Percentiles rank a stretch among this genome's conserved stretches.
phyloP scores from a whole-genome alignment of 2,113 vertebrate genomes.

The Talpa occidentalis region DNA sequence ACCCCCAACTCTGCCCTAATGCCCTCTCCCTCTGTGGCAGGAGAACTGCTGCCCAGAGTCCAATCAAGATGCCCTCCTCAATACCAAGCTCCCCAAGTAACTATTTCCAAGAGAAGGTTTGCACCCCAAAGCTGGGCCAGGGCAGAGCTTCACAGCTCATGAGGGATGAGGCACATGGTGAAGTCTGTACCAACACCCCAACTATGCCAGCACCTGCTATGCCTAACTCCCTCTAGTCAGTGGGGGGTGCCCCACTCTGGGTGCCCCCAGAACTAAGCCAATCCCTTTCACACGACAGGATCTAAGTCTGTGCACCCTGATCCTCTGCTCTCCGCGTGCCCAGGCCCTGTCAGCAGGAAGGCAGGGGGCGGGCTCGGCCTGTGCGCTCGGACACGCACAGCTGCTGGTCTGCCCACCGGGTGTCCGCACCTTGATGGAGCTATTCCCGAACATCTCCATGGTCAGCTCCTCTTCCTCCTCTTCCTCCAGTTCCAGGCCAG shows the following conservation, averaged over 20 bases:
- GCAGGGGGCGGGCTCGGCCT: too few relatives aligned
- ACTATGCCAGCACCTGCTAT: too few relatives aligned
- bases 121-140: not conserved
- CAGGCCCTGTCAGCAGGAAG: too few relatives aligned
- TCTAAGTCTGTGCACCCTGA: not conserved
- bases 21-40: not conserved
- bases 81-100: not conserved
- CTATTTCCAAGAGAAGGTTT: not conserved
- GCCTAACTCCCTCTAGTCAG: not conserved
- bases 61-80: not conserved
- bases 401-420: too few relatives aligned
- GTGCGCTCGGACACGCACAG: too few relatives aligned
- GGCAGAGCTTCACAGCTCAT: not conserved
- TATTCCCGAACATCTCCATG: slow-evolving; percentile 96
- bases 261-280: not conserved
- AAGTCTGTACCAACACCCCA: not conserved
- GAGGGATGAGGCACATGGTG: fast-evolving
- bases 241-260: not conserved
- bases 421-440: slow-evolving; percentile 90
- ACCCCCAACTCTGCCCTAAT: not conserved
- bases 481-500: slow-evolving; percentile 82
- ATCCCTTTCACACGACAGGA: not conserved
- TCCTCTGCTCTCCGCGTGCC: too few relatives aligned
- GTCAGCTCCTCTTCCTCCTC: slow-evolving; percentile 93
- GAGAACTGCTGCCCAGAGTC: not conserved